A percentile compares a stretch with the other conserved stretches of the same genome.
Evolutionary conservation across 2,113 vertebrate genomes (phyloP).

Genomic region (Chlorodrepanis virens): DNA sequence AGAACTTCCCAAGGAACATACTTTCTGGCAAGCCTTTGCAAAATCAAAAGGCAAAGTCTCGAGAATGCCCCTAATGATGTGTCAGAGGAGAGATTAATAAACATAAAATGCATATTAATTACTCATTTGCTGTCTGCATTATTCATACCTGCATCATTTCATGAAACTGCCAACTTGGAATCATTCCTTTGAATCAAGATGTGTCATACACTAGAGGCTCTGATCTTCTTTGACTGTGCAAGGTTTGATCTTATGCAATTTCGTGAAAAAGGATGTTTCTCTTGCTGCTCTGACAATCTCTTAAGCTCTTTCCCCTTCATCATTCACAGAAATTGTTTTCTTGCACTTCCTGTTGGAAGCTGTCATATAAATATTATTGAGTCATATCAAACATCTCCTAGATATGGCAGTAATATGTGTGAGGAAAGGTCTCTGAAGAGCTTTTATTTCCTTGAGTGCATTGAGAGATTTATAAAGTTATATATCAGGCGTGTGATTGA

Average conservation of each 20-base stretch:
- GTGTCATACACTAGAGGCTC: neutral
- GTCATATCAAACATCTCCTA: neutral
- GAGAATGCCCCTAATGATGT: neutral
- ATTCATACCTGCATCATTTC: neutral
- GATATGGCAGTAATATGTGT: neutral
- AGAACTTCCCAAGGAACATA: neutral
- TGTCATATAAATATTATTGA: neutral
- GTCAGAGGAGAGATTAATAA: neutral
- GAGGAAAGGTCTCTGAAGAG: neutral
- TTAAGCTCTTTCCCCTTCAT: neutral
- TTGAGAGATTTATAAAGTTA: neutral
- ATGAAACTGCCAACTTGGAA: neutral
- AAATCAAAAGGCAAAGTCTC: neutral
- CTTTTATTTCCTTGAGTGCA: neutral
- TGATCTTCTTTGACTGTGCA: neutral
- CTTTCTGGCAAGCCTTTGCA: neutral
- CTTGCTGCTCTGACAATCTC: neutral
- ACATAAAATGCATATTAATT: neutral
- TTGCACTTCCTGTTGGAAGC: neutral
- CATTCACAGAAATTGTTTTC: neutral
- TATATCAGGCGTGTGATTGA: neutral
- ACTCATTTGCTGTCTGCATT: neutral
- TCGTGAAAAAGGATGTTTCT: neutral
- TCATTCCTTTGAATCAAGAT: neutral
- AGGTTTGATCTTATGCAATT: neutral